phyloP scores from a whole-genome alignment of 1,140 invertebrate species.

The Tetramorium simillimum region DNA sequence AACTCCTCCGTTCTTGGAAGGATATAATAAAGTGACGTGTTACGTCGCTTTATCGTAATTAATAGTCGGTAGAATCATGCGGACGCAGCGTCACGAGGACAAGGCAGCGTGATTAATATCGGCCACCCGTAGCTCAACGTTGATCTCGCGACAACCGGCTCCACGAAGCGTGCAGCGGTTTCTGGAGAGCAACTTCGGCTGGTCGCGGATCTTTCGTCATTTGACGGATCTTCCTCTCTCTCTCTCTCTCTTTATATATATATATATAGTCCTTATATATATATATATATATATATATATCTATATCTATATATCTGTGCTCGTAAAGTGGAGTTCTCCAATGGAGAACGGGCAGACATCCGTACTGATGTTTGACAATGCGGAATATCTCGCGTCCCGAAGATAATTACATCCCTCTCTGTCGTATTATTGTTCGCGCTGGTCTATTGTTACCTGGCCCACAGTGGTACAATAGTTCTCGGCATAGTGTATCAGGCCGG shows the following conservation, averaged over 20 bases:
- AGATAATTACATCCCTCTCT: slow-evolving; percentile 75
- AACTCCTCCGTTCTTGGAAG: neutral
- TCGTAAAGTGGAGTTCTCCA: neutral
- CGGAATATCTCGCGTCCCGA: slow-evolving; percentile 62
- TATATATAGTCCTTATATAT: neutral
- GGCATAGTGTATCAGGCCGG: slow-evolving; percentile 59
- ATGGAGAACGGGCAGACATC: slow-evolving; percentile 52
- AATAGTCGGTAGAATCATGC: slow-evolving; percentile 47
- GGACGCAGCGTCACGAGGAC: neutral
- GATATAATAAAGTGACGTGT: slow-evolving; percentile 55
- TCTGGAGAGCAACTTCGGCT: slow-evolving; percentile 22
- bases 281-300: neutral
- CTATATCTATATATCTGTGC: neutral
- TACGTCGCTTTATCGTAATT: slow-evolving; percentile 55
- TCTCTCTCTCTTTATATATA: neutral
- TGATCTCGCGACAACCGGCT: slow-evolving; percentile 34
- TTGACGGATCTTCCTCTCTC: slow-evolving; percentile 46
- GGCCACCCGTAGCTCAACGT: slow-evolving; percentile 43
- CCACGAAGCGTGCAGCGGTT: slow-evolving; percentile 35
- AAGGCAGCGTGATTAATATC: slow-evolving; percentile 48
- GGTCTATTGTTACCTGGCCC: slow-evolving; percentile 68
- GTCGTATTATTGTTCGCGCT: slow-evolving; percentile 69
- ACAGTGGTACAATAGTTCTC: slow-evolving; percentile 66
- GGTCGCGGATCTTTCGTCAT: slow-evolving; percentile 57
- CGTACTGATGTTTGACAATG: slow-evolving; percentile 62